Percentiles rank a stretch among this genome's conserved stretches.
phyloP scores from a whole-genome alignment of 2,888 invertebrate genomes.

The Ormyrus thymus region DNA sequence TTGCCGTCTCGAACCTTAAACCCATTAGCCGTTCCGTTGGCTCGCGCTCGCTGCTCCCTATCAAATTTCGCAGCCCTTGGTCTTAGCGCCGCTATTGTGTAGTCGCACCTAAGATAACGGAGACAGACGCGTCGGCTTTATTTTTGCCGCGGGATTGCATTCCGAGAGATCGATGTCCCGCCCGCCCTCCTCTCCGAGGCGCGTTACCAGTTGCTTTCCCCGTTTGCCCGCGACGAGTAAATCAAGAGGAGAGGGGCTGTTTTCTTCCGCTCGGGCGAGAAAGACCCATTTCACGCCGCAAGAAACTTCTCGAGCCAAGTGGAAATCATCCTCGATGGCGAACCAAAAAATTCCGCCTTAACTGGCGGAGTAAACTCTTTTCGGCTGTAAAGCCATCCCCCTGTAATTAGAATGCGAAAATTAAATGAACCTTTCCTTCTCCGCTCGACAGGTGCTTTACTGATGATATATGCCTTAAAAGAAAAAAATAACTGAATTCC shows the following conservation, averaged over 20 bases:
- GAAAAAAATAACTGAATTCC: no score
- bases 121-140: constrained; percentile 1
- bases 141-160: constrained; percentile 11
- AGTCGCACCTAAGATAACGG: not conserved
- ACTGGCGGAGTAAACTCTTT: no score
- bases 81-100: not conserved
- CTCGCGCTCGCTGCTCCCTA: constrained; percentile 18
- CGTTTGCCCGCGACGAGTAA: constrained; percentile 7
- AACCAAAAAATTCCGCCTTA: no score
- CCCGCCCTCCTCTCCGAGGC: not conserved
- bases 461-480: no score
- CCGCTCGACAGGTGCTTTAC: no score
- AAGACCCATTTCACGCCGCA: no score
- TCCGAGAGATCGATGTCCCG: constrained; percentile 14
- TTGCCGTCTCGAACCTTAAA: constrained; percentile 57
- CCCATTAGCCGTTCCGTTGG: constrained; percentile 37
- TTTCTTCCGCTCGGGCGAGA: not conserved
- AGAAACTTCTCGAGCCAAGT: no score
- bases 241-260: not conserved
- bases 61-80: constrained; percentile 27
- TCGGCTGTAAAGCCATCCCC: no score
- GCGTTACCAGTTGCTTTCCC: constrained; percentile 5
- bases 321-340: no score
- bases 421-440: no score
- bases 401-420: no score